Percentiles rank a stretch among this genome's conserved stretches.
phyloP scores from a whole-genome alignment of 2,888 invertebrate genomes.

The Dicycla oo region DNA sequence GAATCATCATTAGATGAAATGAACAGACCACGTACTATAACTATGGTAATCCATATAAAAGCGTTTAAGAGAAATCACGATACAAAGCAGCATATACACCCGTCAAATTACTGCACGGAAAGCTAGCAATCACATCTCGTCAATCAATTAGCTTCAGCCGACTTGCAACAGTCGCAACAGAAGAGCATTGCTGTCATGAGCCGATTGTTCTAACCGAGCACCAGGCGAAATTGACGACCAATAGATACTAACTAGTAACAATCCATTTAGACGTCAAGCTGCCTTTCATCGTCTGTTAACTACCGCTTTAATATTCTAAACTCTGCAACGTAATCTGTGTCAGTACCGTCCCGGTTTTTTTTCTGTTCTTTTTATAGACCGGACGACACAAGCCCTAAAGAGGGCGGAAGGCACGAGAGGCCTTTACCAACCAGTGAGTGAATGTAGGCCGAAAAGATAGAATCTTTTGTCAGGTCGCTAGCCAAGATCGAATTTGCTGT shows the following conservation, averaged over 20 bases:
- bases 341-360: conserved; percentile 39
- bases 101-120: conserved; percentile 18
- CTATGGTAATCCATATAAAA: background rate
- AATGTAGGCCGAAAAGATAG: conserved; percentile 58
- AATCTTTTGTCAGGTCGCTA: conserved; percentile 48
- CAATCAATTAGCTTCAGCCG: conserved; percentile 25
- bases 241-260: conserved; percentile 57
- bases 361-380: conserved; percentile 54
- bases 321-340: conserved; percentile 46
- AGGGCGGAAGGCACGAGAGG: conserved; percentile 55
- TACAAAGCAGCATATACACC: conserved; percentile 24
- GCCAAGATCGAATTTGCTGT: conserved; percentile 41
- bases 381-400: conserved; percentile 45
- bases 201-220: conserved; percentile 45
- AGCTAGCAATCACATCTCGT: conserved; percentile 23
- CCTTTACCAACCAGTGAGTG: conserved; percentile 24
- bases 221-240: conserved; percentile 42
- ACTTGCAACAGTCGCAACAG: conserved; percentile 1
- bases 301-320: conserved; percentile 44
- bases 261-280: conserved; percentile 53
- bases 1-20: background rate
- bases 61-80: conserved; percentile 21
- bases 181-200: conserved; percentile 30
- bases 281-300: conserved; percentile 31
- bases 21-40: background rate